Base-by-base conservation (phyloP, 2,888 invertebrate species). In the Tholera decimalis region DNA sequence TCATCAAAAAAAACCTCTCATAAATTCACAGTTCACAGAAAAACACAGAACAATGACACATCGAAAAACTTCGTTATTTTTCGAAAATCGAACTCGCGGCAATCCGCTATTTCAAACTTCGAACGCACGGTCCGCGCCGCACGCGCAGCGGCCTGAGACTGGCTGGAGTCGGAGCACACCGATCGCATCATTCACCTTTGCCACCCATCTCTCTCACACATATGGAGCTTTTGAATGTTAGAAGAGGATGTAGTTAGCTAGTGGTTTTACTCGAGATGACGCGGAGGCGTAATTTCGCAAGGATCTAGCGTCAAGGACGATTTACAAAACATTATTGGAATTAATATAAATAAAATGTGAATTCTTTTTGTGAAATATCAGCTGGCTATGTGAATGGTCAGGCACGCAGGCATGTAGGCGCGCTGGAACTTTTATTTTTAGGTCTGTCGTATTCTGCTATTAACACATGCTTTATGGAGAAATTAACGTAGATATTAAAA, bases 71-170 rank as follows among this genome's bases (percentile, higher is more conserved):
- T 93, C 92, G 77, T 66, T 78, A 84, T 85, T 84, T 85, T 88
- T 87, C 82, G 84, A 88, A 88, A 83, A 87, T 83, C 85, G 83
- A 89, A 86, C 85, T 82, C 73, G 89, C 89, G 89, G 72, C 75
- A 77, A 84, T 85, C 86, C 90, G 88, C 84, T 86, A 87, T 84
- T 90, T 87, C 72, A 82, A 88, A 88, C 83, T 75, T 84, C 84
- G 85, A 87, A 85, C 80, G 86, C 89, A 87, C 87, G 87, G 84
- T 84, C 90, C 87, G 90, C 92, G 90, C 87, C 92, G 93, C 92
- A 77, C 86, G 93, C 93, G 93, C 93, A 86, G 84, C 92, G 89
- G 82, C 84, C 85, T 85, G 91, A 95, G 95, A 95, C 95, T 94
- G 92, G 82, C 90, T 89, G 94, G 94, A 94, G 94, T 89, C 94